Percentiles rank a stretch among this genome's conserved stretches.
Evolutionary conservation across 2,113 vertebrate species (phyloP).

Genomic region (Lagopus leucura): DNA sequence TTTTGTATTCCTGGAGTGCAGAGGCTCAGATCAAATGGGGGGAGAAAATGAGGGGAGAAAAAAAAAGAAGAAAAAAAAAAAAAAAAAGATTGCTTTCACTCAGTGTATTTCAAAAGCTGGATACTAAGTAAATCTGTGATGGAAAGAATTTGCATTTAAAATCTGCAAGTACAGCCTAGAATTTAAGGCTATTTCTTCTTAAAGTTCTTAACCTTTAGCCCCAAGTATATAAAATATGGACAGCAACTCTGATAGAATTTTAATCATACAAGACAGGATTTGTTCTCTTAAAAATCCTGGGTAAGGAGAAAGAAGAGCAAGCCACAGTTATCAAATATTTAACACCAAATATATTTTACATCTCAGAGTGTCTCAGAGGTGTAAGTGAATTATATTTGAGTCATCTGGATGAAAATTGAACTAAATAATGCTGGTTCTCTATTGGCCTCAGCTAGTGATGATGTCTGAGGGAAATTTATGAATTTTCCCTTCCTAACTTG

Average conservation of each 20-base stretch:
- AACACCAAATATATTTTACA: background rate
- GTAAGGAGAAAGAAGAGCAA: background rate
- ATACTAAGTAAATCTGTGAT: background rate
- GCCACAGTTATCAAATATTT: background rate
- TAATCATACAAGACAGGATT: background rate
- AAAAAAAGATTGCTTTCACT: background rate
- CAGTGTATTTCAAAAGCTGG: background rate
- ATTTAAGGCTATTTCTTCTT: background rate
- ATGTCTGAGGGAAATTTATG: background rate
- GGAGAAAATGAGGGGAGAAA: background rate
- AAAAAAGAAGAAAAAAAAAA: background rate
- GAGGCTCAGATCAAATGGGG: background rate
- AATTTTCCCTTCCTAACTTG: background rate
- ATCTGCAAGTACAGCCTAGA: background rate
- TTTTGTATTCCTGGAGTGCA: background rate
- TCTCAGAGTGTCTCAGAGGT: background rate
- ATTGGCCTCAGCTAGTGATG: background rate
- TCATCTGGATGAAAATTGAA: background rate
- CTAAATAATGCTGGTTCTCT: background rate
- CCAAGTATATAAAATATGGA: background rate
- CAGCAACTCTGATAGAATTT: background rate
- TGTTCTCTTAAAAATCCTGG: background rate
- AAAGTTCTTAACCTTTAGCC: background rate
- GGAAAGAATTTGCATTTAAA: background rate
- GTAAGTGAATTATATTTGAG: background rate